These are phyloP conservation scores for Poecilia gillii DNA, from an alignment of 2,797 vertebrate genomes.

Conservation along the genomic window DNA sequence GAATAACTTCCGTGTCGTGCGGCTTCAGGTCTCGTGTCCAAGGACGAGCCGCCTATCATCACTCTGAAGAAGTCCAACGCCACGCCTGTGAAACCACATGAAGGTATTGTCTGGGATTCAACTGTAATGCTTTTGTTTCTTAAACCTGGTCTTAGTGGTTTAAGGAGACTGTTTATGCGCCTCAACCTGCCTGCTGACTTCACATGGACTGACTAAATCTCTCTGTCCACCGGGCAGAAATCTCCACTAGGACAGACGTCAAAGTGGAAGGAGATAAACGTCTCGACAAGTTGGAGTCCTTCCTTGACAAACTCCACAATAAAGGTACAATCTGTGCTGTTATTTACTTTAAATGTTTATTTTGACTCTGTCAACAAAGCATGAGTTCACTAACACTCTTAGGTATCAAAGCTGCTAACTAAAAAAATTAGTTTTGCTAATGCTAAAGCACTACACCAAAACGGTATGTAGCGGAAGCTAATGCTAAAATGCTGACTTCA, in stretches of 20 bases:
- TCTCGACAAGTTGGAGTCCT: conserved; percentile 86
- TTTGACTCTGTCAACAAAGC: background rate
- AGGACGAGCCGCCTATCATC: conserved; percentile 71
- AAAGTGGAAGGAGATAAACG: conserved; percentile 84
- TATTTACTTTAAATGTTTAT: background rate
- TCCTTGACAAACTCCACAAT: conserved; percentile 84
- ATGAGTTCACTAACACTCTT: background rate
- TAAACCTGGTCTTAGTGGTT: background rate
- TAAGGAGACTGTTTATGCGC: background rate
- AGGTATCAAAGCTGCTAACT: background rate
- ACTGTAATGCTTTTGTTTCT: background rate
- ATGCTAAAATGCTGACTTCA: too few species aligned
- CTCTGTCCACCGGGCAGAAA: conserved; percentile 71
- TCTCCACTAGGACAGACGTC: conserved; percentile 75
- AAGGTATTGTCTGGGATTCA: conserved; percentile 69
- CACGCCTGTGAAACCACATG: conserved; percentile 80
- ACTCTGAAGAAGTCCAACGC: conserved; percentile 73
- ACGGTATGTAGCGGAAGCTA: too few species aligned
- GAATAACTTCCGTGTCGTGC: background rate
- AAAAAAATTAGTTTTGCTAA: too few species aligned
- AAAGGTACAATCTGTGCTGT: conserved; percentile 72
- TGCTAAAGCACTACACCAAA: too few species aligned
- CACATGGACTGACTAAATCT: background rate
- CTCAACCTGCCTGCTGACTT: background rate
- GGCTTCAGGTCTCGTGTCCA: conserved; percentile 78